phyloP scores from a whole-genome alignment of 2,888 invertebrate genomes.

The Candidula unifasciata region DNA sequence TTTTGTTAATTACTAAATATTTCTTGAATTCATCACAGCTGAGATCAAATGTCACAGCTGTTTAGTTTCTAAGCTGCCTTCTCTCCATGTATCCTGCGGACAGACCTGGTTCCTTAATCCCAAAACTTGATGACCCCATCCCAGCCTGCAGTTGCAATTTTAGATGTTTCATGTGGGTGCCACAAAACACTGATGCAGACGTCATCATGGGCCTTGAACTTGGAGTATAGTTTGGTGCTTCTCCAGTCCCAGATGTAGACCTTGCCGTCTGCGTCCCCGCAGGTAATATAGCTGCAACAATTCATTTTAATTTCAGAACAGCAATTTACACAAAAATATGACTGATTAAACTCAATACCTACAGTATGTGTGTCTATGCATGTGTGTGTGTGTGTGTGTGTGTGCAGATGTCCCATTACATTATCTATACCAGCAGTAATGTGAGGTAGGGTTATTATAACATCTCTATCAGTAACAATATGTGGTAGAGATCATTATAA shows the following conservation, averaged over 20 bases:
- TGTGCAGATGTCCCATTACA: too few species aligned
- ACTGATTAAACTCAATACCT: too few species aligned
- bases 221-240: constrained; percentile 97
- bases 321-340: too few species aligned
- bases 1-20: too few species aligned
- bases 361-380: too few species aligned
- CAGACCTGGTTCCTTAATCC: constrained; percentile 84
- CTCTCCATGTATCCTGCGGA: not conserved
- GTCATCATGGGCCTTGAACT: constrained; percentile 99
- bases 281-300: constrained; percentile 89
- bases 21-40: too few species aligned
- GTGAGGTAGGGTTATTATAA: too few species aligned
- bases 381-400: not conserved
- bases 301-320: not conserved
- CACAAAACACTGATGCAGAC: constrained; percentile 96
- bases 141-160: constrained; percentile 98
- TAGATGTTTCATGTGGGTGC: constrained; percentile 99
- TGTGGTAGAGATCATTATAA: too few species aligned
- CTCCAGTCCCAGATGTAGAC: constrained; percentile 99
- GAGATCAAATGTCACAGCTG: too few species aligned
- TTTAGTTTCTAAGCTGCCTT: not conserved
- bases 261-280: constrained; percentile 99
- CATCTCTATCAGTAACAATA: too few species aligned
- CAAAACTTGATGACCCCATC: constrained; percentile 98
- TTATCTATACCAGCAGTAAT: too few species aligned